Evolutionary conservation across 2,113 vertebrate species (phyloP).

Genomic region (Sisor rabdophorus): DNA sequence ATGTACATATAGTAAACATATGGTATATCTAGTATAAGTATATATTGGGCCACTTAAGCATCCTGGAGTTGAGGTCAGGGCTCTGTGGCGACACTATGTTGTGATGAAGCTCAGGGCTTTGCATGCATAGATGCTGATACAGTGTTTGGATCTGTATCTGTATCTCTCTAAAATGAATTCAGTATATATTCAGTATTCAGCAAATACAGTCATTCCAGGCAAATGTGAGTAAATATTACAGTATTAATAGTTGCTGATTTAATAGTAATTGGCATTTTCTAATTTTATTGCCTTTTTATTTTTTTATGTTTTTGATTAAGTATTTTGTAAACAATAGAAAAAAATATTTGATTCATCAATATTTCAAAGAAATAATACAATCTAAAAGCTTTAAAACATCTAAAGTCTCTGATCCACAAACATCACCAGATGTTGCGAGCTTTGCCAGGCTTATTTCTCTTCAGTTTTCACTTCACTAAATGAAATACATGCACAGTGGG

Average conservation of each 20-base stretch:
- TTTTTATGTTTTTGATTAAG: neutral
- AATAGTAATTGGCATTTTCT: neutral
- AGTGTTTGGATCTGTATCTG: too few species aligned
- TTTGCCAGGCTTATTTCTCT: conserved; percentile 8
- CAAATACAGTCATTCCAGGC: too few species aligned
- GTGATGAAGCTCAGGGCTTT: too few species aligned
- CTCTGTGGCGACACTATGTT: too few species aligned
- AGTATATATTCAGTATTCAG: too few species aligned
- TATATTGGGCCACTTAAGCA: too few species aligned
- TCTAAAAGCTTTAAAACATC: neutral
- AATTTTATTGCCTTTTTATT: neutral
- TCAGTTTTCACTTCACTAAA: neutral
- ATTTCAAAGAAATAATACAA: neutral
- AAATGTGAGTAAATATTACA: neutral
- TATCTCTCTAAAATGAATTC: too few species aligned
- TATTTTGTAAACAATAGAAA: neutral
- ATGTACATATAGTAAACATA: too few species aligned
- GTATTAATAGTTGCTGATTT: neutral
- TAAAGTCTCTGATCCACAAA: neutral
- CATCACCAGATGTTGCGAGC: conserved; percentile 2
- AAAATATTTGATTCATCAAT: neutral
- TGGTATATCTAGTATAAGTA: too few species aligned
- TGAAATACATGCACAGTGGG: conserved; percentile 1
- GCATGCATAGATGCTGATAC: too few species aligned
- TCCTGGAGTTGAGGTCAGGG: too few species aligned